Base-by-base conservation (phyloP, 1,140 invertebrate species). In the Macrobrachium rosenbergii region DNA sequence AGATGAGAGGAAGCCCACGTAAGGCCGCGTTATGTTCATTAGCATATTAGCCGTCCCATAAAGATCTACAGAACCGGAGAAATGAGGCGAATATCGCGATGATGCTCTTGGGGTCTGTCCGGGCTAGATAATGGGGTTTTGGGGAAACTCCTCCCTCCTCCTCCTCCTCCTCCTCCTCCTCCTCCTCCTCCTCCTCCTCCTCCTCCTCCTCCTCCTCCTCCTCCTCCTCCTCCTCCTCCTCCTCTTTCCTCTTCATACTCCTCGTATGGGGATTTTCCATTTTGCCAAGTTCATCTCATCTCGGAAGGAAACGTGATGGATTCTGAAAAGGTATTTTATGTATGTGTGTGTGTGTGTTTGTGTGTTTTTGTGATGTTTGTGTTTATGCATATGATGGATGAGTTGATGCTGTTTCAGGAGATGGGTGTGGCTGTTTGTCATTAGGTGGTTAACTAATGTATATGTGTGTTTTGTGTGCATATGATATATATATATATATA, bases 401-500 rank as follows among this genome's bases (percentile, higher is more conserved):
- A 2, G n/a, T n/a, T n/a, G n/a, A 37, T 37, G 28, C 28, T 3
- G 1, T 3, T 37, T 37, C 28, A 37, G 28, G 3, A 37, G 28
- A 37, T 37, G 28, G 28, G 28, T 37, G 28, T 37, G 28, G 28
- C 28, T 37, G 28, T 37, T 37, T 3, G 28, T 37, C 28, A 37
- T 37, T 37, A 37, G 28, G 28, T 37, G 28, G 28, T 37, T 37
- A 3, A 37, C 14, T 7, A 21, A 7, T 2, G 5, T 69, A 21
- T 17, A 28, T 28, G 21, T 28, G 3, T 28, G 21, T 23, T 6
- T 23, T n/a, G n/a, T n/a, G n/a, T n/a, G n/a, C n/a, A n/a, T n/a
- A n/a, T n/a, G n/a, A n/a, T n/a, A n/a, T n/a, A 69, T 52, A 72
- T 28, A 72, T 28, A 72, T 28, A 72, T 28, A 72, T 72, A 72